A percentile compares a stretch with the other conserved stretches of the same genome.
phyloP scores from a whole-genome alignment of 2,113 vertebrate genomes.

The Sclerurus mexicanus region DNA sequence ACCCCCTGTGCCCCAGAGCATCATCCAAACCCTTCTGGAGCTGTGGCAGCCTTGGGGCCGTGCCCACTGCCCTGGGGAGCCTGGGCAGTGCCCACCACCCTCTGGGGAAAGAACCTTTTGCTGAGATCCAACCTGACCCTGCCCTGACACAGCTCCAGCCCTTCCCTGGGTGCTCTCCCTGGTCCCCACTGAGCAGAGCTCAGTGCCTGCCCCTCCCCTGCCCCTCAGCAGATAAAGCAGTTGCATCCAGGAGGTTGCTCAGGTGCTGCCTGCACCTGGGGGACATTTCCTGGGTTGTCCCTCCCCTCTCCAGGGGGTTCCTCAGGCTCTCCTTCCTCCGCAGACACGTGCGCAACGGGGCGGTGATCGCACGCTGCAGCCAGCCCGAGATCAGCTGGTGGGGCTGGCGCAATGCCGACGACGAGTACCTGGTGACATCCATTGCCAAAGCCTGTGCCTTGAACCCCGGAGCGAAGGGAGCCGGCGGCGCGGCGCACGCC shows the following conservation, averaged over 20 bases:
- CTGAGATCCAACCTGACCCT: neutral
- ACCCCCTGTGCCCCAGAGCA: neutral
- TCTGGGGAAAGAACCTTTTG: neutral
- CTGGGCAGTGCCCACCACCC: neutral
- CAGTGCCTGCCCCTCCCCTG: neutral
- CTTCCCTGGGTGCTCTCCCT: neutral
- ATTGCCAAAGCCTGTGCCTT: slow-evolving; percentile 96
- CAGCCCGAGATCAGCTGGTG: slow-evolving; percentile 99
- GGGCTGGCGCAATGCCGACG: slow-evolving; percentile 97
- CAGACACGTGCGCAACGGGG: slow-evolving; percentile 91
- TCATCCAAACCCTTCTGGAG: neutral
- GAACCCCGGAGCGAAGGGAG: slow-evolving; percentile 74
- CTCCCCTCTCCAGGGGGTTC: accelerated
- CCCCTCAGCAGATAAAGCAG: neutral
- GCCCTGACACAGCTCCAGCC: neutral
- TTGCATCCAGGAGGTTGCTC: neutral
- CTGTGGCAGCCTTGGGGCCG: neutral
- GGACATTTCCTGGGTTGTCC: neutral
- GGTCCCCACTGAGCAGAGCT: neutral
- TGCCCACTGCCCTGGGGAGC: neutral
- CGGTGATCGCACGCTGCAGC: slow-evolving; percentile 94
- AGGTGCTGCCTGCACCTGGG: neutral
- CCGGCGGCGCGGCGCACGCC: slow-evolving; percentile 7
- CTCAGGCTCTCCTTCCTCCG: neutral
- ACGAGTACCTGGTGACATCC: slow-evolving; percentile 94